Conservation (phyloP, 2,113 vertebrate genomes). For the Aldabrachelys gigantea region DNA sequence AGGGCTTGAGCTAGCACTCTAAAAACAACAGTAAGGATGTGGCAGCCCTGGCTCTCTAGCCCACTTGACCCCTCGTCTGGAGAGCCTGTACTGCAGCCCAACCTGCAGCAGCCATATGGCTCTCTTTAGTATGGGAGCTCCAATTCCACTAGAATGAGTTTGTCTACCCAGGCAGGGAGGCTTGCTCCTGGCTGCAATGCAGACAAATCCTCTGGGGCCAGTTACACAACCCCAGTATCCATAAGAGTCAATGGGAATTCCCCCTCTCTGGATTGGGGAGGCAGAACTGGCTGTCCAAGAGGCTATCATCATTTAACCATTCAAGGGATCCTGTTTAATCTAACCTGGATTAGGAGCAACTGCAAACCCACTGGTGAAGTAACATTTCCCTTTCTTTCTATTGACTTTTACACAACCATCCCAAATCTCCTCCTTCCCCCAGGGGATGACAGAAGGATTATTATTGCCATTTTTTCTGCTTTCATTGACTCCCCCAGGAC, state of each 20-base stretch:
- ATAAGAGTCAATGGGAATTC: neutral
- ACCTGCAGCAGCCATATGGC: neutral
- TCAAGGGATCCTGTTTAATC: neutral
- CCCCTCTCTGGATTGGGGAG: neutral
- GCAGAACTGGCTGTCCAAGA: neutral
- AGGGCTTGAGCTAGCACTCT: neutral
- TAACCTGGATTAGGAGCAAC: neutral
- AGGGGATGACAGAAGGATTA: neutral
- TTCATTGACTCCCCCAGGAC: neutral
- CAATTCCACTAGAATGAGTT: neutral
- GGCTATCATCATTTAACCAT: neutral
- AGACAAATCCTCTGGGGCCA: neutral
- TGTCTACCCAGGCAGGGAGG: neutral
- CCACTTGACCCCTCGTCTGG: no score
- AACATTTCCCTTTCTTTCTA: neutral
- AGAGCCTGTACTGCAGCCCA: no score
- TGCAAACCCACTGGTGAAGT: neutral
- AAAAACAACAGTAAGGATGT: neutral
- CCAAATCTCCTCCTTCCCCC: neutral
- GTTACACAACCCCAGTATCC: neutral
- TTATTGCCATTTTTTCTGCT: neutral
- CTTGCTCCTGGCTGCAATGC: neutral
- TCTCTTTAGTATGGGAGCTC: no score
- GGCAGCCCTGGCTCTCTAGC: neutral
- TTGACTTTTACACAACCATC: conserved; percentile 2